A percentile compares a stretch with the other conserved stretches of the same genome.
Evolutionary conservation across 2,113 vertebrate genomes (phyloP).

Genomic region (Anolis carolinensis): DNA sequence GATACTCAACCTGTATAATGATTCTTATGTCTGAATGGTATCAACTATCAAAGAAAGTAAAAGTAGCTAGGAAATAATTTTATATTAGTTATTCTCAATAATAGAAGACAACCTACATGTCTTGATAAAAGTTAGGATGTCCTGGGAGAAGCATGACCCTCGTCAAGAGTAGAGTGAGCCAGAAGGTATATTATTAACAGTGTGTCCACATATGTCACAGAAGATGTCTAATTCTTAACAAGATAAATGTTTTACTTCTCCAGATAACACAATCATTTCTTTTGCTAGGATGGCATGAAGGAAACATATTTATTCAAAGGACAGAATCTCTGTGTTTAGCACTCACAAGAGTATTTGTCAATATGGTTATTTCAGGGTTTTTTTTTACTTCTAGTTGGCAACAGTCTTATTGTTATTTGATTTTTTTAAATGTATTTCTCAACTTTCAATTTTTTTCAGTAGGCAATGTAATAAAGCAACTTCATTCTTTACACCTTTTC

Average conservation of each 20-base stretch:
- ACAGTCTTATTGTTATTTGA: not conserved
- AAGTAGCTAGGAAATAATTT: not conserved
- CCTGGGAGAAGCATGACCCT: not conserved
- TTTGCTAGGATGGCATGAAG: not conserved
- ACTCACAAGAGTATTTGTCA: not conserved
- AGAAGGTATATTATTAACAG: not conserved
- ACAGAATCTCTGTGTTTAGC: not conserved
- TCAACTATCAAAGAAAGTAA: not conserved
- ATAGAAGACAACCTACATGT: not conserved
- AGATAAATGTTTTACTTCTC: not conserved
- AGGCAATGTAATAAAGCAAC: slow-evolving; percentile 39
- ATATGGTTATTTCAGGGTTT: too few relatives aligned
- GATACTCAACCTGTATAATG: not conserved
- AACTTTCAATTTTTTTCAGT: slow-evolving; percentile 33
- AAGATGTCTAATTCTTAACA: not conserved
- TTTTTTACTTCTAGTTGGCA: not conserved
- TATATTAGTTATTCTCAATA: not conserved
- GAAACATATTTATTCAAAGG: not conserved
- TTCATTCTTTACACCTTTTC: slow-evolving; percentile 35
- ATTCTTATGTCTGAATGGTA: not conserved
- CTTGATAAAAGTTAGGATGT: not conserved
- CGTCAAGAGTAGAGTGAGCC: not conserved
- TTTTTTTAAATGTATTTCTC: not conserved
- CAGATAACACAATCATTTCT: not conserved
- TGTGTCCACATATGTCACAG: not conserved